Evolutionary conservation across 23 tunicate species (phyloP).

Genomic region (Diplosoma virens): DNA sequence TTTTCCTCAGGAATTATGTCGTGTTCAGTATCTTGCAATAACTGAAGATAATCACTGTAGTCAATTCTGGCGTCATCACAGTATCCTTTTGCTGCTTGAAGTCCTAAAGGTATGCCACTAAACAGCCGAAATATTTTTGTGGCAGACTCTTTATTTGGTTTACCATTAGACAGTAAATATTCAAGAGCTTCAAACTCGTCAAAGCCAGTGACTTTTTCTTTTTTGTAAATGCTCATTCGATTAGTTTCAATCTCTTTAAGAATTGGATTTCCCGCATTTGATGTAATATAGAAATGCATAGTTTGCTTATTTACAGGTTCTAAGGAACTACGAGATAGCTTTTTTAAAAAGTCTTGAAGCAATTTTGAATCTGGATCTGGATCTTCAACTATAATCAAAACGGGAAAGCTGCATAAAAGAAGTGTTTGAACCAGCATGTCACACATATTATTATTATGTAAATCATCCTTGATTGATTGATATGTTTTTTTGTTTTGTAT

Average conservation of each 20-base stretch:
- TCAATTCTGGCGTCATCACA: conserved; percentile 19
- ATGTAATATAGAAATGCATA: conserved; percentile 40
- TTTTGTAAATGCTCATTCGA: background rate
- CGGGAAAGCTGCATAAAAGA: background rate
- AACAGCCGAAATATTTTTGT: conserved; percentile 20
- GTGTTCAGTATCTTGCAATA: conserved; percentile 25
- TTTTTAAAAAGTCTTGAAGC: no score
- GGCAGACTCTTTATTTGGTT: conserved; percentile 19
- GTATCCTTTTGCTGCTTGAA: conserved; percentile 36
- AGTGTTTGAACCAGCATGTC: conserved; percentile 7
- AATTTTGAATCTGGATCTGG: no score
- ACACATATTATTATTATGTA: no score
- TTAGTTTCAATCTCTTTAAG: background rate
- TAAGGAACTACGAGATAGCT: no score
- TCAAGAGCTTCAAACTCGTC: conserved; percentile 14
- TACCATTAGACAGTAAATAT: background rate
- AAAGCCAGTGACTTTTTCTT: conserved; percentile 26
- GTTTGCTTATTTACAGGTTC: background rate
- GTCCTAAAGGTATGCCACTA: conserved; percentile 48
- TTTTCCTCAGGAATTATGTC: background rate
- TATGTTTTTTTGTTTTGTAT: background rate
- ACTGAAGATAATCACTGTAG: conserved; percentile 36
- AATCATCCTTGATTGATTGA: conserved; percentile 5
- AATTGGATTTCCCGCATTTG: background rate
- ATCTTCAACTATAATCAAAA: conserved; percentile 8